Evolutionary conservation across 2,888 invertebrate species (phyloP).

Genomic region (Eupithecia exiguata): DNA sequence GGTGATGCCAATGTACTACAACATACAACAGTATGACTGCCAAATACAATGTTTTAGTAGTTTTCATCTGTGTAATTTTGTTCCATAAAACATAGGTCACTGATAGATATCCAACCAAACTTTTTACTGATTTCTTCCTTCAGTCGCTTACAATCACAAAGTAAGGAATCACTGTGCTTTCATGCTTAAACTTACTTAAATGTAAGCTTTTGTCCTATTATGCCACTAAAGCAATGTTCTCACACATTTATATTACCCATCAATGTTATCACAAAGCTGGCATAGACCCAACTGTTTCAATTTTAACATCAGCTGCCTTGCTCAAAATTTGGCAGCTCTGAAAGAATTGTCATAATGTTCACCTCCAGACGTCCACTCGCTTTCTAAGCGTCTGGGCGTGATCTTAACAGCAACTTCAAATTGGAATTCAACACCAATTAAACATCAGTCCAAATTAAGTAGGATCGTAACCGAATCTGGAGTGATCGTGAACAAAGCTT

Average conservation of each 20-base stretch:
- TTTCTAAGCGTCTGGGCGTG: conserved; percentile 52
- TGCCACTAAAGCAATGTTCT: conserved; percentile 21
- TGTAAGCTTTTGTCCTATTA: neutral
- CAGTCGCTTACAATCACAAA: neutral
- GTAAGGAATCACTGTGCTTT: neutral
- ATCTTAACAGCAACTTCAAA: conserved; percentile 24
- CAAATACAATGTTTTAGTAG: neutral
- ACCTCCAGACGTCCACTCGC: conserved; percentile 68
- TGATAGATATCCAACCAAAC: neutral
- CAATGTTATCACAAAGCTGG: conserved; percentile 56
- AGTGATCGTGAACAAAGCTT: conserved; percentile 61
- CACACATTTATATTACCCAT: conserved; percentile 36
- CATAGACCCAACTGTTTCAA: conserved; percentile 68
- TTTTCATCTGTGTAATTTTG: neutral
- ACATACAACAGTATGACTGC: neutral
- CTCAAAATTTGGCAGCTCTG: conserved; percentile 73
- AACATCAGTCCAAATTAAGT: conserved; percentile 32
- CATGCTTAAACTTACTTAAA: neutral
- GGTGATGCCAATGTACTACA: neutral
- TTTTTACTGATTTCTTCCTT: neutral
- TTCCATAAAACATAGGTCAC: neutral
- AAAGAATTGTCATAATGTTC: conserved; percentile 66
- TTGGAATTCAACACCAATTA: neutral
- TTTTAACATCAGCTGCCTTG: conserved; percentile 62
- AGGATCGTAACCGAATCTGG: conserved; percentile 49